Evolutionary conservation across 2,113 vertebrate genomes (phyloP).

Genomic region (Hassar affinis): DNA sequence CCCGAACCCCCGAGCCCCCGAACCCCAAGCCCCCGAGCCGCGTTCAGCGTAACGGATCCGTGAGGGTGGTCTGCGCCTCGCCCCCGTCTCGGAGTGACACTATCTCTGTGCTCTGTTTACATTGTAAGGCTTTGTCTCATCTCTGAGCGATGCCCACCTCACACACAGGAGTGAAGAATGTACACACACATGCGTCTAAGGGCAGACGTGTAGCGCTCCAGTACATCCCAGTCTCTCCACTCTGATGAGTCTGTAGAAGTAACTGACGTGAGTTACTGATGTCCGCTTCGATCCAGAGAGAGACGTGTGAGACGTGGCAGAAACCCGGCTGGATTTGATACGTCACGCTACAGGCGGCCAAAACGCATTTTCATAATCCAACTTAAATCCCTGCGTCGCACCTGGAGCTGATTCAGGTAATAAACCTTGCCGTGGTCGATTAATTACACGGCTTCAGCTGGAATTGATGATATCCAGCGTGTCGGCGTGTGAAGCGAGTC

Average conservation of each 20-base stretch:
- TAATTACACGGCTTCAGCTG: constrained; percentile 52
- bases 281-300: no score
- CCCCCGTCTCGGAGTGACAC: background rate
- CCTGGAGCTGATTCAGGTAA: constrained; percentile 61
- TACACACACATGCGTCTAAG: background rate
- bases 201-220: background rate
- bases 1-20: no score
- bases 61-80: background rate
- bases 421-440: constrained; percentile 48
- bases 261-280: background rate
- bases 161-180: background rate
- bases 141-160: background rate
- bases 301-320: background rate
- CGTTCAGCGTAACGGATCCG: no score
- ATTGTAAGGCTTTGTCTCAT: constrained; percentile 4
- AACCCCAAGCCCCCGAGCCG: no score
- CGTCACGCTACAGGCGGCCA: background rate
- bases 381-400: constrained; percentile 39
- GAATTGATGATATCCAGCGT: background rate
- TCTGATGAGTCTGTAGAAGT: background rate
- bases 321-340: background rate
- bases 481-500: background rate
- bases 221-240: background rate
- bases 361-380: constrained; percentile 26
- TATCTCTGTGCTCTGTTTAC: constrained; percentile 27